Conservation (phyloP, 2,888 invertebrate genomes). For the Mesochorus sp. region DNA sequence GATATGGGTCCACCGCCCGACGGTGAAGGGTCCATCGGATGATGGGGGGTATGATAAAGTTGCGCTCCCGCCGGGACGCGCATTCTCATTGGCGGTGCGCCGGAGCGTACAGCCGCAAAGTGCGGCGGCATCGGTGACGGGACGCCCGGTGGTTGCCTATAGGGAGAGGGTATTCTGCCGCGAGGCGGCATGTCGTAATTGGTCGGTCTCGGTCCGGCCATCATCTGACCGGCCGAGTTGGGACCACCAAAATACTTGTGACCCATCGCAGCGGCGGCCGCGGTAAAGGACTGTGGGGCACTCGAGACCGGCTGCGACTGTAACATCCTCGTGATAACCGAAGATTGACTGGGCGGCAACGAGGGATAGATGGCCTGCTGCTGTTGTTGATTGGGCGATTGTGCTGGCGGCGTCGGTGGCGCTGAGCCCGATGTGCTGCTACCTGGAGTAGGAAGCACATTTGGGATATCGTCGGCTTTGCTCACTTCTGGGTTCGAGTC, state of each 20-base stretch:
- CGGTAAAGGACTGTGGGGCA: slow-evolving; percentile 79
- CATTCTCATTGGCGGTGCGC: slow-evolving; percentile 80
- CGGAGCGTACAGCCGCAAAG: slow-evolving; percentile 76
- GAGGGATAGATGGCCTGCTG: slow-evolving; percentile 75
- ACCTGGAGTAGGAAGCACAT: slow-evolving; percentile 77
- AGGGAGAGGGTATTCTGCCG: slow-evolving; percentile 80
- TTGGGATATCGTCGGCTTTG: slow-evolving; percentile 73
- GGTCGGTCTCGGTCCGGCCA: slow-evolving; percentile 74
- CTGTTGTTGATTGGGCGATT: slow-evolving; percentile 67
- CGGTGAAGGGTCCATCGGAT: slow-evolving; percentile 84
- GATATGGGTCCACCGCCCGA: slow-evolving; percentile 84
- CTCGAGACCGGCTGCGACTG: slow-evolving; percentile 82
- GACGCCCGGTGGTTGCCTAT: slow-evolving; percentile 74
- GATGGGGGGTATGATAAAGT: slow-evolving; percentile 82
- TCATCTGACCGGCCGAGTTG: slow-evolving; percentile 73
- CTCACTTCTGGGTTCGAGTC: slow-evolving; percentile 75
- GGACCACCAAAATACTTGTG: slow-evolving; percentile 81
- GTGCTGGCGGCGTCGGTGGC: slow-evolving; percentile 76
- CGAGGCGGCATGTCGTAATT: slow-evolving; percentile 78
- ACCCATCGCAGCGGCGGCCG: slow-evolving; percentile 81
- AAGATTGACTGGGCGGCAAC: slow-evolving; percentile 82
- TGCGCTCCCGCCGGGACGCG: slow-evolving; percentile 77
- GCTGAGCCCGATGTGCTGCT: slow-evolving; percentile 81
- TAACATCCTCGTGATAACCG: slow-evolving; percentile 86
- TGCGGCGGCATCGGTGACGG: slow-evolving; percentile 75